Conservation (phyloP, 1,140 invertebrate species). For the Colletes latitarsis region DNA sequence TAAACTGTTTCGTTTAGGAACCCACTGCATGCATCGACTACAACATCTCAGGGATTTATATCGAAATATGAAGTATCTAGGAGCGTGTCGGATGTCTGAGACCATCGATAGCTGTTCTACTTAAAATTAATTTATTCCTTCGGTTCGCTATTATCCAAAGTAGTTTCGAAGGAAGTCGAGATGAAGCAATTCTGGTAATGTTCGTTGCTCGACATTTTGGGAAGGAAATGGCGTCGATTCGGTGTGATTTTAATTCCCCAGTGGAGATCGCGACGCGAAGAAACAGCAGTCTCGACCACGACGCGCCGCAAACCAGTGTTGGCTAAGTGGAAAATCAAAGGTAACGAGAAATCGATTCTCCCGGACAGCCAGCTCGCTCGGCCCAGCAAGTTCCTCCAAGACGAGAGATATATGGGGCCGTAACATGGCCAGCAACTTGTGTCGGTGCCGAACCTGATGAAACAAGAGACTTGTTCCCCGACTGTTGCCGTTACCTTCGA, state of each 20-base stretch:
- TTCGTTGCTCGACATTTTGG: no score
- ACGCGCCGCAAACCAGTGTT: conserved; percentile 12
- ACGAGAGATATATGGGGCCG: conserved; percentile 32
- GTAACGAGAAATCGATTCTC: conserved; percentile 48
- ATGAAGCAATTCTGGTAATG: no score
- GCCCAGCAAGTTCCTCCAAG: neutral
- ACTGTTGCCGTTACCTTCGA: neutral
- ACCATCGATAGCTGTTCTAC: no score
- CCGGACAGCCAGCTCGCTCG: conserved; percentile 4
- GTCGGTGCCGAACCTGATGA: neutral
- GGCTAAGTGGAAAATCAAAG: conserved; percentile 48
- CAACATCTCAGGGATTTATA: no score
- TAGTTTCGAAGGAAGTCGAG: no score
- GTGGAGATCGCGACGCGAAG: neutral
- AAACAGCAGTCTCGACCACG: neutral
- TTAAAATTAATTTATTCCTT: no score
- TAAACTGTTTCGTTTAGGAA: no score
- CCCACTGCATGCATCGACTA: no score
- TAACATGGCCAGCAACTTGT: conserved; percentile 9
- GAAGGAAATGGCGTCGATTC: no score
- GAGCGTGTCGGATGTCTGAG: no score
- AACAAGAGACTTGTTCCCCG: conserved; percentile 9
- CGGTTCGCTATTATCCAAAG: no score
- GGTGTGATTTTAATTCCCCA: conserved; percentile 5
- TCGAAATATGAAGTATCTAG: no score